Evolutionary conservation across 2,797 vertebrate genomes (phyloP), one percentile per base, ranked within the genome.

Genomic region (Pseudotriccus pelzelni): DNA sequence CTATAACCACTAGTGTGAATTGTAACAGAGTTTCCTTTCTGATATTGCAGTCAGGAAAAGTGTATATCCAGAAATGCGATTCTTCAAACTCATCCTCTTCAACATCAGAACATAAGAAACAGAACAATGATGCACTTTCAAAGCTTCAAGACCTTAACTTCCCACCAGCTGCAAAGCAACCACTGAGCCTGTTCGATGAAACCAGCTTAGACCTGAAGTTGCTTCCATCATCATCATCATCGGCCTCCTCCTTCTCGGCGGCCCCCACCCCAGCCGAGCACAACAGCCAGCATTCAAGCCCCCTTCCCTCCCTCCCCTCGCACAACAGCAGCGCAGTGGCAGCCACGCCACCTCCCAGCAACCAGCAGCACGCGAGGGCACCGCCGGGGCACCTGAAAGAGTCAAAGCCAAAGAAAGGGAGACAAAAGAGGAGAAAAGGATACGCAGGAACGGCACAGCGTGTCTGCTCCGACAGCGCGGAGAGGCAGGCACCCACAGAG

Each of bases 281-380:
- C 96, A 96, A 89, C 97, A 95, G 93, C 89, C 93, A 64, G 93
- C 92, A 94, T 97, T 94, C 94, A 97, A 97, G 90, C 94, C 97
- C 87, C 86, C 90, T 66, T 93, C 78, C 87, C 97, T 84, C 97
- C 97, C 97, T 88, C 97, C 94, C 95, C 94, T 83, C 91, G 72
- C 93, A 78, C 53, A 84, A 94, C 94, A 97, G 96, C 97, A 96
- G 96, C 91, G 87, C 88, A 89, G 94, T 96, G 91, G 94, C 93
- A 91, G 89, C 96, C 86, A 30, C 94, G 83, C 96, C 89, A 95
- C 97, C 96, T 93, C 97, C 97, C 96, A 62, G 97, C 97, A 97
- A 95, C 96, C 84, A 25, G 96, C 96, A 95, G 92, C 97, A 73
- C 92, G 97, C 90, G 96, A 94, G 95, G 96, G 96, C 94, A 96